phyloP scores from a whole-genome alignment of 2,888 invertebrate genomes.

The Acrobasis consociella region DNA sequence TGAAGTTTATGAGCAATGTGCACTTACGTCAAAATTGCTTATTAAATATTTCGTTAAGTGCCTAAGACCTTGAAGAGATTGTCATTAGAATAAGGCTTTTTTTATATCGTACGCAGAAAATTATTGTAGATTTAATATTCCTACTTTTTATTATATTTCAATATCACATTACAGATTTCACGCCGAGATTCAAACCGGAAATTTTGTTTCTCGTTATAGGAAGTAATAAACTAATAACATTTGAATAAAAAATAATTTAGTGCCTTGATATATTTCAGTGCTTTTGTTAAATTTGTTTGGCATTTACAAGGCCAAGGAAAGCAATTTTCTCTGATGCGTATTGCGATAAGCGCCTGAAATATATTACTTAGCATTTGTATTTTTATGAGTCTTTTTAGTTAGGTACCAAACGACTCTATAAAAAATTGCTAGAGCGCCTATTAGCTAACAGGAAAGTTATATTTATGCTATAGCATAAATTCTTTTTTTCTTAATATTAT shows the following conservation, averaged over 20 bases:
- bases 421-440: neutral
- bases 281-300: neutral
- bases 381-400: too few species aligned
- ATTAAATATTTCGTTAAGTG: too few species aligned
- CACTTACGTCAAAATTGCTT: too few species aligned
- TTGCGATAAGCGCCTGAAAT: conserved; percentile 6
- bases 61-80: too few species aligned
- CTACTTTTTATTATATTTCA: neutral
- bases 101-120: neutral
- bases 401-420: too few species aligned
- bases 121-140: neutral
- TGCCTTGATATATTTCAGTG: neutral
- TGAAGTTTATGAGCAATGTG: too few species aligned
- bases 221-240: conserved; percentile 18
- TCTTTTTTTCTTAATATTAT: too few species aligned
- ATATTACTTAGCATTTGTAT: conserved; percentile 1
- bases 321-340: neutral
- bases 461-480: too few species aligned
- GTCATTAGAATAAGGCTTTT: too few species aligned
- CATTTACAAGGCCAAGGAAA: conserved; percentile 8
- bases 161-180: conserved; percentile 11
- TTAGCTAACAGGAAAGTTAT: too few species aligned
- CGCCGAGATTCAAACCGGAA: conserved; percentile 23
- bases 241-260: conserved; percentile 12
- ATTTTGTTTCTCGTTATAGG: conserved; percentile 27